phyloP scores from a whole-genome alignment of 1,140 invertebrate species.

The Eumeta japonica region DNA sequence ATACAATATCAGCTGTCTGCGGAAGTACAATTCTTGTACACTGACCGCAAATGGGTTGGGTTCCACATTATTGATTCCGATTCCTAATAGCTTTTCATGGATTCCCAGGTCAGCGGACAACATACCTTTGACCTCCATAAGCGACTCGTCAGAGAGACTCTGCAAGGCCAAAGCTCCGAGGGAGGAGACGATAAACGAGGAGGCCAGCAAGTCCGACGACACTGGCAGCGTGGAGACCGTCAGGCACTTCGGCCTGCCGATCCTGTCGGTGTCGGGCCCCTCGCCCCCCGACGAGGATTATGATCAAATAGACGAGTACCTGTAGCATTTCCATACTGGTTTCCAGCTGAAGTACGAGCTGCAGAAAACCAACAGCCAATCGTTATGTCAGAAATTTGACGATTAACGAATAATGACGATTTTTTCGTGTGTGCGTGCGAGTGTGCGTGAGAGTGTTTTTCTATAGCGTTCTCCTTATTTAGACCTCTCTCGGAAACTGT shows the following conservation, averaged over 20 bases:
- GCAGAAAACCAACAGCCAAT: slow-evolving; percentile 45
- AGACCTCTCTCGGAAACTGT: slow-evolving; percentile 20
- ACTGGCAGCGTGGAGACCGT: slow-evolving; percentile 58
- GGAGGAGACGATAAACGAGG: slow-evolving; percentile 44
- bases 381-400: slow-evolving; percentile 22
- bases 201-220: slow-evolving; percentile 47
- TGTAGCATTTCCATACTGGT: slow-evolving; percentile 53
- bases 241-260: slow-evolving; percentile 70
- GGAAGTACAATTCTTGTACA: too few species aligned
- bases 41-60: too few species aligned
- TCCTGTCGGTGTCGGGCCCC: slow-evolving; percentile 73
- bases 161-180: slow-evolving; percentile 41
- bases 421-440: not conserved
- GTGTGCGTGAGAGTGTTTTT: not conserved
- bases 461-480: not conserved
- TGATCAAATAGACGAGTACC: slow-evolving; percentile 57
- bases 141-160: slow-evolving; percentile 52
- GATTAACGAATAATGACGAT: too few species aligned
- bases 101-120: slow-evolving; percentile 61
- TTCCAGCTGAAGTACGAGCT: slow-evolving; percentile 52
- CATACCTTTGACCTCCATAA: slow-evolving; percentile 57
- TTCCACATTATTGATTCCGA: too few species aligned
- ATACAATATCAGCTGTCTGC: too few species aligned
- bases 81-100: too few species aligned
- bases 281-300: slow-evolving; percentile 72